A percentile compares a stretch with the other conserved stretches of the same genome.
Evolutionary conservation across 2,888 invertebrate genomes (phyloP).

Genomic region (Lamellibrachia columna): DNA sequence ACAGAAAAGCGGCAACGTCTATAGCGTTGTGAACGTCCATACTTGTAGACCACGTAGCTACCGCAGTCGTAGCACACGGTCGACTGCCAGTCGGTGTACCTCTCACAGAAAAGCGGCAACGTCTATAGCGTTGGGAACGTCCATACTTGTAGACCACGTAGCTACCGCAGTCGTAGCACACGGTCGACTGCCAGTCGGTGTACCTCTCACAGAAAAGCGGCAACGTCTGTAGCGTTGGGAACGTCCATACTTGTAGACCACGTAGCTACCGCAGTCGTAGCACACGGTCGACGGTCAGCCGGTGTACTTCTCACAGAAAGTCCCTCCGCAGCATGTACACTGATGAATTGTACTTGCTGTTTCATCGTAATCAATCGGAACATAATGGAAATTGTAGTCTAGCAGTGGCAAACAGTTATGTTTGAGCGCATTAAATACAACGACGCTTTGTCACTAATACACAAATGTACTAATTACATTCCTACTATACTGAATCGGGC

Average conservation of each 20-base stretch:
- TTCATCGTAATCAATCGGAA: background rate
- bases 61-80: background rate
- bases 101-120: too few relatives aligned
- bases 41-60: background rate
- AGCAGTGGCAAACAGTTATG: too few relatives aligned
- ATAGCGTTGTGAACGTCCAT: background rate
- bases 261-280: background rate
- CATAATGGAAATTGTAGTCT: background rate
- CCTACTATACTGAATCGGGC: too few relatives aligned
- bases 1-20: too few relatives aligned
- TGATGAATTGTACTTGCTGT: background rate
- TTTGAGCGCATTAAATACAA: too few relatives aligned
- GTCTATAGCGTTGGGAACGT: too few relatives aligned
- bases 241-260: background rate
- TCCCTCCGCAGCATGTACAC: background rate
- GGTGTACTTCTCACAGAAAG: background rate
- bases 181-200: too few relatives aligned
- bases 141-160: too few relatives aligned
- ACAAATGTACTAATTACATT: too few relatives aligned
- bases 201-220: background rate
- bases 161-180: too few relatives aligned
- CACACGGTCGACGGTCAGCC: background rate
- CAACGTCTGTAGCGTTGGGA: background rate
- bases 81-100: background rate
- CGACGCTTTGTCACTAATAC: too few relatives aligned